Base-by-base conservation (phyloP, 2,113 vertebrate species). In the Pavo muticus region DNA sequence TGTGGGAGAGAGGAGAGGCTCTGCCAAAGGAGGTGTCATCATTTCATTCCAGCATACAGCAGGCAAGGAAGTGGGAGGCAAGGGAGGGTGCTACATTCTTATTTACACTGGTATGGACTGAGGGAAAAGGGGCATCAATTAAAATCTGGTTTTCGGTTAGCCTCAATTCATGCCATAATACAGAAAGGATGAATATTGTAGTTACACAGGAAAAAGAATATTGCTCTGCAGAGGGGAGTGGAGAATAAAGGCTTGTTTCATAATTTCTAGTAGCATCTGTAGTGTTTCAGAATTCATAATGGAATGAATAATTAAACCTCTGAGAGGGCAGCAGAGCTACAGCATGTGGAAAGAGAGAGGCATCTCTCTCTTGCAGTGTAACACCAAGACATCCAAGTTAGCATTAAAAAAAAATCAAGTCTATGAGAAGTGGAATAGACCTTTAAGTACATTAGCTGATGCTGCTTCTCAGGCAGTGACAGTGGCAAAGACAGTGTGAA, bases 1-100 rank as follows among this genome's bases (percentile, higher is more conserved):
- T 99, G 77, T 76, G 54, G 56, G 42, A 94, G 64, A 91, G 79
- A 95, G 56, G 35, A 94, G 83, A 96, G 20, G 77, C 42, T 89
- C 48, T 96, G 92, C 45, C 90, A 96, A 94, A 95, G 60, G 57
- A 91, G 59, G 84, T 92, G 50, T 85, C 95, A 94, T 40, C 11
- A 29, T 72, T 94, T 87, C 76, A 84, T 35, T 84, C 72, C 48
- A 69, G 70, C 48, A 80, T 47, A 42, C 69, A 91, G 47, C 29
- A 79, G 67, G 69, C 68, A 91, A 92, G 61, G 35, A 70, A 84
- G 54, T 57, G 14, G 8, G 12, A 86, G 59, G 83, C 65, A 88
- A 90, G 57, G 39, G 24, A 78, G 35, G 59, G 59, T 64, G 40
- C 9, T 9, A 78, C 48, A 61, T 1, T 42, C 20, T 61, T 54